A percentile compares a stretch with the other conserved stretches of the same genome.
Evolutionary conservation across 1,140 invertebrate species (phyloP).

Genomic region (Pseudoatta argentina): DNA sequence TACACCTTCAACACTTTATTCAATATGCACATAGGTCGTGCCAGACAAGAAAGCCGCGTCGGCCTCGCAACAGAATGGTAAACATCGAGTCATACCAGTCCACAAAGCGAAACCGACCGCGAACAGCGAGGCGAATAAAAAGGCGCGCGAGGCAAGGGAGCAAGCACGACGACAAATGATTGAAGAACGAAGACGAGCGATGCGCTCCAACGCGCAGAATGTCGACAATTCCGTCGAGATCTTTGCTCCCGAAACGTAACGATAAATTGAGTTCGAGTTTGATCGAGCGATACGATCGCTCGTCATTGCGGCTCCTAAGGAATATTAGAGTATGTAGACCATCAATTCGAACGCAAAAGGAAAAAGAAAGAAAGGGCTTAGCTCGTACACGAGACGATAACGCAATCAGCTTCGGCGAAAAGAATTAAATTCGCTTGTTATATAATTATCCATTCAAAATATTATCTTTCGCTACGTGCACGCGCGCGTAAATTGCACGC

Average conservation of each 20-base stretch:
- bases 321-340: constrained; percentile 39
- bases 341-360: not conserved
- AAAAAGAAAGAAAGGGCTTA: not conserved
- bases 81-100: constrained; percentile 77
- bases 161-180: constrained; percentile 93
- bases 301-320: constrained; percentile 28
- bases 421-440: constrained; percentile 55
- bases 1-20: not conserved
- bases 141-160: constrained; percentile 89
- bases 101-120: constrained; percentile 85
- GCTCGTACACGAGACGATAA: not conserved
- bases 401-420: constrained; percentile 40
- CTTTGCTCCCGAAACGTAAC: constrained; percentile 88
- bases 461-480: constrained; percentile 1
- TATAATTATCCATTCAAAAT: constrained; percentile 32
- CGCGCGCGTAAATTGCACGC: not conserved
- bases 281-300: constrained; percentile 30
- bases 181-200: constrained; percentile 91
- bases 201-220: constrained; percentile 86
- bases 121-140: constrained; percentile 85
- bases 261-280: constrained; percentile 46
- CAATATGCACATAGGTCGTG: constrained; percentile 64
- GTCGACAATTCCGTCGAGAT: constrained; percentile 87
- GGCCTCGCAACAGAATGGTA: constrained; percentile 77
- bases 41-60: constrained; percentile 71